Base-by-base conservation (phyloP, 2,797 vertebrate genomes). In the Vipera latastei region DNA sequence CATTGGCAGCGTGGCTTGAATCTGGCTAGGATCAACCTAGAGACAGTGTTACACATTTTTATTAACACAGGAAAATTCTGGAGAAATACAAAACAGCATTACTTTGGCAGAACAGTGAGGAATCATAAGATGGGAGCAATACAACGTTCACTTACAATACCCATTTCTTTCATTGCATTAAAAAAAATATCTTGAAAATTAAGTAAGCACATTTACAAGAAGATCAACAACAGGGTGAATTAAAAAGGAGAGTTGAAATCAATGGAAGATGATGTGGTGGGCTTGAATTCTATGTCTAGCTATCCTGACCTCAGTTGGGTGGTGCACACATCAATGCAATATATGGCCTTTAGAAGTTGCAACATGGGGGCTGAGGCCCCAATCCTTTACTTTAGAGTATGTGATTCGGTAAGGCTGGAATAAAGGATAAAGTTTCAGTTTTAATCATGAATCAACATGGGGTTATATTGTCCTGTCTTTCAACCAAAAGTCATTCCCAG, bases 41-140 rank as follows among this genome's bases (percentile, higher is more conserved):
- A 97, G 22, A 63, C 91, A 94, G 94, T 94, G 93, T 94, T 94
- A 93, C 93, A 96, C 95, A 95, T 95, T 97, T 98, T 98, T 98
- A 98, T 98, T 98, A 98, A 97, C 96, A 97, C 96, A 98, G 97
- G 98, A 98, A 98, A 98, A 98, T 96, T 96, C 90, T 97, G 96
- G 93, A 95, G 95, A 94, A 95, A 97, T 97, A 98, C 98, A 98
- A 97, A 97, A 94, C 88, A 78, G 95, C 94, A 92, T 94, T 96
- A 95, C 90, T 95, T 96, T 95, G 95, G 93, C 89, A 93, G 97
- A 97, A 97, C 87, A 95, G 88, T 94, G 96, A 59, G 51, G 94
- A 96, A 92, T 96, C 90, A 96, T 97, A 96, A 97, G 93, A 55
- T 4, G 61, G 95, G 94, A 88, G 92, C 94, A 94, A 95, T 96